Evolutionary conservation across 2,113 vertebrate genomes (phyloP), one percentile per base, ranked within the genome.

Genomic region (Desmodus rotundus): DNA sequence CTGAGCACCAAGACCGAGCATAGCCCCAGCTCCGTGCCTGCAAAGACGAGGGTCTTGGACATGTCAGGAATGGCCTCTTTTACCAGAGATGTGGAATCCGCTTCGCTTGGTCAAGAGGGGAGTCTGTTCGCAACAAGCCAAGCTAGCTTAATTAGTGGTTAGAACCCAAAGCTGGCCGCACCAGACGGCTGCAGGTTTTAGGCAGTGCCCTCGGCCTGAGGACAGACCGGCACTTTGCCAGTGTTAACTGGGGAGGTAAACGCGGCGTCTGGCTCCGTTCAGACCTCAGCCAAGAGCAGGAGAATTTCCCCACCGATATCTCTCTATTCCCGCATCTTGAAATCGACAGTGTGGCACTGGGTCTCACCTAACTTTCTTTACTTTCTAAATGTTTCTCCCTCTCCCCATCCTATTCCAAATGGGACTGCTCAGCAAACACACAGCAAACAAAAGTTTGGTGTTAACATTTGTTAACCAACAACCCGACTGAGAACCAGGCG

Each of bases 1-100:
- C 33, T 11, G 47, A 78, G 26, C n/a, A 17, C 15, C 47, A 2
- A 4, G 33, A 10, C 0, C 0, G 33, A 11, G 11, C 2, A 0
- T 13, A 61, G 17, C 17, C 47, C 17, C 26, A 20, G 22, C 5
- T 20, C 9, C 6, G 4, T 4, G 56, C 16, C 15, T 4, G 50
- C 24, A 61, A 20, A 26, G 4, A 3, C 0, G 0, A 65, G 4
- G 33, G 14, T 15, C 31, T 16, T 15, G 0, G 33, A 22, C 12
- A 5, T 22, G 0, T 12, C 10, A 65, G 47, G 3, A 56, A 70
- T 0, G 52, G 10, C 36, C 28, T 31, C 72, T 76, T 47, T 11
- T 0, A 8, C 38, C 7, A 7, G 31, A 38, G 16, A 10, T 5
- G 6, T 5, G 43, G 50, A 3, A n/a, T 47, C 17, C 0, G 1